phyloP scores from a whole-genome alignment of 2,888 invertebrate species.

The Cyclophora albipunctata region DNA sequence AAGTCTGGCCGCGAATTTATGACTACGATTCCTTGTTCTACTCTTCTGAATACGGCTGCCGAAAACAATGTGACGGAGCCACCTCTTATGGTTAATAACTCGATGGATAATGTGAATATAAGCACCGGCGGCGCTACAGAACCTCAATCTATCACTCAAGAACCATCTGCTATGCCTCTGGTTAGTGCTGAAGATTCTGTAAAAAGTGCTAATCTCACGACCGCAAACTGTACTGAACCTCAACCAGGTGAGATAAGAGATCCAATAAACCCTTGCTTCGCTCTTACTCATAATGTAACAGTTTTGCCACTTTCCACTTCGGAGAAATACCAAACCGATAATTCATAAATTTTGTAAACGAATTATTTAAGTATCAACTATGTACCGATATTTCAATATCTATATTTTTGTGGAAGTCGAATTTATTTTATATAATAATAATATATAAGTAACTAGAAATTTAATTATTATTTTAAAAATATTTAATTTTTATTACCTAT shows the following conservation, averaged over 20 bases:
- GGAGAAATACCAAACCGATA: slow-evolving; percentile 13
- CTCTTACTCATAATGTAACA: slow-evolving; percentile 52
- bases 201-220: slow-evolving; percentile 12
- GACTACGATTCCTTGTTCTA: slow-evolving; percentile 68
- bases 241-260: slow-evolving; percentile 47
- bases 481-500: too few species aligned
- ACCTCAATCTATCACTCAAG: slow-evolving; percentile 21
- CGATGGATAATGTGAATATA: slow-evolving; percentile 21
- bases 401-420: too few species aligned
- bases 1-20: slow-evolving; percentile 58
- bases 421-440: too few species aligned
- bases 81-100: slow-evolving; percentile 26
- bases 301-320: slow-evolving; percentile 48
- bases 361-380: too few species aligned
- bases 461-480: too few species aligned
- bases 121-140: slow-evolving; percentile 16
- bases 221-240: slow-evolving; percentile 33
- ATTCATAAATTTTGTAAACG: too few species aligned
- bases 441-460: background rate
- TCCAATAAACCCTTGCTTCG: slow-evolving; percentile 61
- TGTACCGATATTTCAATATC: too few species aligned
- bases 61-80: slow-evolving; percentile 69
- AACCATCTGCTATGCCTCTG: slow-evolving; percentile 35
- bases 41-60: slow-evolving; percentile 59
- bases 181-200: slow-evolving; percentile 23